A percentile compares a stretch with the other conserved stretches of the same genome.
Conservation (phyloP, 2,797 vertebrate genomes). For the Phoeniculus purpureus region DNA sequence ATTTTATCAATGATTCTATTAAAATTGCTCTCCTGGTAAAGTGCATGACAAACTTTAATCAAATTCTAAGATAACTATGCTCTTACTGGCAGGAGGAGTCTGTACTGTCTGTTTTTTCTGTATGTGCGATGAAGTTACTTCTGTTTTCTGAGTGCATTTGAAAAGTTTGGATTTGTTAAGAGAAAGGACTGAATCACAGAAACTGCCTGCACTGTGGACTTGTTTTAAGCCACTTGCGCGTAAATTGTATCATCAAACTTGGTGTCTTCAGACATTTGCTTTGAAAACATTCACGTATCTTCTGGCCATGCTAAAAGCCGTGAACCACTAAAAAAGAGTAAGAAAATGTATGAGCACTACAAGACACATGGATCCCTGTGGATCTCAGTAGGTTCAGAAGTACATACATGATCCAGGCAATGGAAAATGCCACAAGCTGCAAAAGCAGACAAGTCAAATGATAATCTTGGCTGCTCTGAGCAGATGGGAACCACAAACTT, state of each 20-base stretch:
- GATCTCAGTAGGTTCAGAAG: neutral
- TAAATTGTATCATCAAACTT: neutral
- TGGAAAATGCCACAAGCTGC: neutral
- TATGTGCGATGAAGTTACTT: neutral
- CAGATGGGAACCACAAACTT: neutral
- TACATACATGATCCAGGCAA: rapidly evolving
- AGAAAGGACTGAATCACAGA: neutral
- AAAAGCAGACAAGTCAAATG: neutral
- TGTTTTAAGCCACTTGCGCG: neutral
- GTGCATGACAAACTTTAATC: slow-evolving; percentile 17
- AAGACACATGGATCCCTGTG: neutral
- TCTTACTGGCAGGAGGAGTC: neutral
- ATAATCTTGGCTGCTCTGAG: neutral
- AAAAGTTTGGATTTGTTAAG: neutral
- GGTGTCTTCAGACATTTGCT: neutral
- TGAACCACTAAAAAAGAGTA: neutral
- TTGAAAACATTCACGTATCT: neutral
- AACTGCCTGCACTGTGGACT: neutral
- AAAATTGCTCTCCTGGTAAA: slow-evolving; percentile 28
- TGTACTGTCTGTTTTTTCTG: neutral
- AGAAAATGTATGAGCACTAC: neutral
- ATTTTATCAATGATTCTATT: slow-evolving; percentile 25
- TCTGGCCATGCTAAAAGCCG: neutral
- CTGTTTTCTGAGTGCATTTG: neutral
- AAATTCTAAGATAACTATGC: neutral